A percentile compares a stretch with the other conserved stretches of the same genome.
phyloP scores from a whole-genome alignment of 2,113 vertebrate species.

The Gorsachius goisagi region DNA sequence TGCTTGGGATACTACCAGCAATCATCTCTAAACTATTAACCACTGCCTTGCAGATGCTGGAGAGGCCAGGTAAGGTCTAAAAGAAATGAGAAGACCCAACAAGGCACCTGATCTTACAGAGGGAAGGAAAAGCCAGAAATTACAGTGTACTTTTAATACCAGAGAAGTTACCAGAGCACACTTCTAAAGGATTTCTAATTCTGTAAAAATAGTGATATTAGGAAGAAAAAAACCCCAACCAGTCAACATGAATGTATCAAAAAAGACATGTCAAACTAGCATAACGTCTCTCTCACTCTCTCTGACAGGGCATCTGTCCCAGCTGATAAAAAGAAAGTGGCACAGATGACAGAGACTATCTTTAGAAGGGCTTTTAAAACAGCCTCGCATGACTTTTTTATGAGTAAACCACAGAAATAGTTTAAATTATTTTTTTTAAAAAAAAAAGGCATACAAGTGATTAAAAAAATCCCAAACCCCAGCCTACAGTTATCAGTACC shows the following conservation, averaged over 20 bases:
- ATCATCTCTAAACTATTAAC: neutral
- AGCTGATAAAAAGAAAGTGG: conserved; percentile 26
- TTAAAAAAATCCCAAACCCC: neutral
- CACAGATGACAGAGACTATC: neutral
- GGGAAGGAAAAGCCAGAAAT: neutral
- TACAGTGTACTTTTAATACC: neutral
- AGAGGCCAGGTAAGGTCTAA: neutral
- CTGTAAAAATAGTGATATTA: neutral
- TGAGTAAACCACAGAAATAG: neutral
- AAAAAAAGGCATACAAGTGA: neutral
- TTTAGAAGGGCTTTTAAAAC: conserved; percentile 51
- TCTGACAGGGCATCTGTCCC: conserved; percentile 3
- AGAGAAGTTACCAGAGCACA: neutral
- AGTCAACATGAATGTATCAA: neutral
- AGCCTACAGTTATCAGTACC: neutral
- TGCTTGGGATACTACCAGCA: neutral
- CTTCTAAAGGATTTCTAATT: neutral
- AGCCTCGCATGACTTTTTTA: neutral
- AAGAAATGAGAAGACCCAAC: neutral
- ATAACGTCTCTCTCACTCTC: neutral
- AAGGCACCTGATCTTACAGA: neutral
- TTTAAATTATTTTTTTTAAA: neutral
- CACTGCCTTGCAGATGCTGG: neutral
- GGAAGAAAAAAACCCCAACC: neutral
- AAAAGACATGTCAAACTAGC: neutral